Evolutionary conservation across 1,140 invertebrate genomes (phyloP).

Genomic region (Zaprionus camerounensis): DNA sequence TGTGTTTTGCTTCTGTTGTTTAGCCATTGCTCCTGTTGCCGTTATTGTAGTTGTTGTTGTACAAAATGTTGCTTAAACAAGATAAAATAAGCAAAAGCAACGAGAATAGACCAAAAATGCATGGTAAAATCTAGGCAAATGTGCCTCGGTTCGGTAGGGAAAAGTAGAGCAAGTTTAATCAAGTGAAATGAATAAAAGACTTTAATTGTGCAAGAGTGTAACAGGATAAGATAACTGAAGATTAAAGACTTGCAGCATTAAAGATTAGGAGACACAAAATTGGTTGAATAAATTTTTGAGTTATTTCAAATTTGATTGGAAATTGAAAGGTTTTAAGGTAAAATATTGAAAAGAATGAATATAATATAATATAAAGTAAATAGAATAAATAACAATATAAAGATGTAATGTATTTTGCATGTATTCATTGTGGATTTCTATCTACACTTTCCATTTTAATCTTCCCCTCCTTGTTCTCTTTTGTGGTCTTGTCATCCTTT

Average conservation of each 20-base stretch:
- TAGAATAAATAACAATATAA: too few relatives aligned
- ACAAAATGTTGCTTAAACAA: slow-evolving; percentile 20
- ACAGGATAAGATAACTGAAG: background rate
- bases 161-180: slow-evolving; percentile 16
- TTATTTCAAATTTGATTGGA: background rate
- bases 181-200: slow-evolving; percentile 3
- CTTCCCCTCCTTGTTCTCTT: background rate
- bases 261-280: background rate
- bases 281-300: too few relatives aligned
- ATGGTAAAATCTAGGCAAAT: slow-evolving; percentile 9
- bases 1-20: slow-evolving; percentile 30
- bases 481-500: background rate
- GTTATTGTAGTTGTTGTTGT: slow-evolving; percentile 7
- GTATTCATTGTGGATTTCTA: too few relatives aligned
- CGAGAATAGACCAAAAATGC: background rate
- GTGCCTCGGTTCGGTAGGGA: background rate
- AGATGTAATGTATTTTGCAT: too few relatives aligned
- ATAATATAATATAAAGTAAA: too few relatives aligned
- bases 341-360: too few relatives aligned
- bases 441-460: background rate
- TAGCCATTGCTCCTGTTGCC: background rate
- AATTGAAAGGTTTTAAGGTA: background rate
- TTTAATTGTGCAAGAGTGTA: background rate
- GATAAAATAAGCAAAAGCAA: slow-evolving; percentile 21
- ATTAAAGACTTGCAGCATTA: background rate